Conservation (phyloP, 2,888 invertebrate genomes). For the Dryobotodes eremita region DNA sequence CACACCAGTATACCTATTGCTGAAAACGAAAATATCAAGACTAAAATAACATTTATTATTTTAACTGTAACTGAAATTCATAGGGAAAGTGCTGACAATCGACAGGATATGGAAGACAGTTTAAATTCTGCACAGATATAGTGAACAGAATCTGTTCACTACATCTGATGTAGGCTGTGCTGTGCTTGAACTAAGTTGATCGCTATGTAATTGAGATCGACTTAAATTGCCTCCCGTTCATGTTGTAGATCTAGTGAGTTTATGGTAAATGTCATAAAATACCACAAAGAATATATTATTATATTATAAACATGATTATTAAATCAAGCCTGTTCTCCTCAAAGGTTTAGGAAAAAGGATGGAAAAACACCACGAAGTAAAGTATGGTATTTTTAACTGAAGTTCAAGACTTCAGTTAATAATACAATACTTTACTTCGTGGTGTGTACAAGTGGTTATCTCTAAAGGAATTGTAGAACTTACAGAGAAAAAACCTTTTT, state of each 20-base stretch:
- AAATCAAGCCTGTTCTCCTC: background rate
- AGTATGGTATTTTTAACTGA: too few relatives aligned
- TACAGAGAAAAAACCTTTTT: too few relatives aligned
- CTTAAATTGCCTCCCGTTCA: slow-evolving; percentile 74
- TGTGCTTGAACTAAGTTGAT: slow-evolving; percentile 66
- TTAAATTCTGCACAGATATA: slow-evolving; percentile 12
- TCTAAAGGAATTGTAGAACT: background rate
- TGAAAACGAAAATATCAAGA: background rate
- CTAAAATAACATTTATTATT: background rate
- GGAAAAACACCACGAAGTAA: background rate
- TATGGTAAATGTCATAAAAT: slow-evolving; percentile 9
- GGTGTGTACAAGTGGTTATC: too few relatives aligned
- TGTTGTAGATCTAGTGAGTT: slow-evolving; percentile 66
- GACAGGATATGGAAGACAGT: background rate
- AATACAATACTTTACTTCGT: too few relatives aligned
- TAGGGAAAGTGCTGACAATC: slow-evolving; percentile 24
- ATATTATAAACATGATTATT: background rate
- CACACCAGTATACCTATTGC: too few relatives aligned
- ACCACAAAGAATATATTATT: background rate
- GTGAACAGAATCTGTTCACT: too few relatives aligned
- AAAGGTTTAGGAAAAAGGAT: background rate
- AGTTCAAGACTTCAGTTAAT: too few relatives aligned
- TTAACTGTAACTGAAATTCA: background rate
- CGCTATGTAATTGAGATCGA: slow-evolving; percentile 62
- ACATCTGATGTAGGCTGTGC: slow-evolving; percentile 61